Evolutionary conservation across 1,140 invertebrate species (phyloP), one percentile per base, ranked within the genome.

Genomic region (Magallana gigas): DNA sequence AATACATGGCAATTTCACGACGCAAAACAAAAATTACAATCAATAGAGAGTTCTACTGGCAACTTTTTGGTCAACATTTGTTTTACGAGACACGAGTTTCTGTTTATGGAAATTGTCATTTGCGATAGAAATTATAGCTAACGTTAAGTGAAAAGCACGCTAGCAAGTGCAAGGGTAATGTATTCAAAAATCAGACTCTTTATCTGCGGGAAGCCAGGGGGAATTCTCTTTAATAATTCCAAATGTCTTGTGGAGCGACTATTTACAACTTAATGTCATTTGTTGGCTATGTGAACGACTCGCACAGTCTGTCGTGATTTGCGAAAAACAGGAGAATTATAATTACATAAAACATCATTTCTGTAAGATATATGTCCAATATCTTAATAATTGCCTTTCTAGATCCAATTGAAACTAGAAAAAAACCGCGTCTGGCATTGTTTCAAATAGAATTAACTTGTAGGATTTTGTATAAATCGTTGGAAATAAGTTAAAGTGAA

Each of bases 201-300:
- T 12, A 23, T 18, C 23, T 8, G 23, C 23, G 3, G 5, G 23
- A 76, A 36, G 68, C 23, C 68, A 36, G 23, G 68, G 2, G 68
- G 68, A 76, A 29, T 76, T 36, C 68, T 76, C 68, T 76, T 76
- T 76, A 76, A 29, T 76, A 76, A 76, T 76, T 76, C 14, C 36
- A 76, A 76, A 29, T 76, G 68, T 76, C 23, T 76, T 76, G 18
- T 23, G 23, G 68, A 2, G 36, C 18, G 11, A 8, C 23, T 18
- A 23, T 8, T 76, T 29, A 29, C 68, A 76, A 36, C 36, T 76
- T 76, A 29, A 76, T 11, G 68, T 23, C 23, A 76, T 76, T 76
- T 76, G 68, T 76, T 76, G 12, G 23, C 23, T 48, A 76, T 36
- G 9, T 29, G 23, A 29, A 76, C 36, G 8, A 76, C 36, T 48